Evolutionary conservation across 2,113 vertebrate species (phyloP), one percentile per base, ranked within the genome.

Genomic region (Hemicordylus capensis): DNA sequence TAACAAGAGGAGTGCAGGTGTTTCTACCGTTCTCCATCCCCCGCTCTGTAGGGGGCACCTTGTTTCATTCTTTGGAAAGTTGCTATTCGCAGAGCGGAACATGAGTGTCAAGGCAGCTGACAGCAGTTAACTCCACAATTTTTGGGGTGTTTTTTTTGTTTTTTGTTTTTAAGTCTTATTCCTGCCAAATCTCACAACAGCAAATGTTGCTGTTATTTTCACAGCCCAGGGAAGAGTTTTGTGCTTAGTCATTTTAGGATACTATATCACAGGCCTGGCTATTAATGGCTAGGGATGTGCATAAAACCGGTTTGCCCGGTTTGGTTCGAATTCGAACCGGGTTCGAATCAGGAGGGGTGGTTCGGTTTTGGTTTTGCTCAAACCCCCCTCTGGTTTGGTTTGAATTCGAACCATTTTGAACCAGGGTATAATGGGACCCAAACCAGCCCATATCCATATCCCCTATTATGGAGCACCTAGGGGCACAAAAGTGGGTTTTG

Each of bases 1-100:
- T 84, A 79, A 90, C 69, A 87, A 88, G 77, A 84, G 86, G 84
- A 22, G n/a, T n/a, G 17, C 86, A 80, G 56, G 54, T 34, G 84
- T 89, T 84, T 9, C 14, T 39, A 80, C 3, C 76, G 75, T 46
- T 76, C 80, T 24, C 79, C 85, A 31, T 61, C 88, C 80, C 82
- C 14, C 0, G 1, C 54, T 58, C 76, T 76, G 39, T 78, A 59
- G 63, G 66, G 83, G 76, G 87, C 19, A 46, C 4, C 44, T 86
- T 69, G 44, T 90, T 91, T 86, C 64, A 78, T 51, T 28, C 75
- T 61, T 89, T 70, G 1, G 1, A 54, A 80, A 1, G 3, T 2
- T 77, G 87, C 51, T 20, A 66, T 82, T 84, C 76, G 0, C 34
- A 58, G 76, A 73, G 46, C 78, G 42, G 75, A 63, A 44, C 81